phyloP scores from a whole-genome alignment of 1,140 invertebrate species.

The Brachionus sp. region DNA sequence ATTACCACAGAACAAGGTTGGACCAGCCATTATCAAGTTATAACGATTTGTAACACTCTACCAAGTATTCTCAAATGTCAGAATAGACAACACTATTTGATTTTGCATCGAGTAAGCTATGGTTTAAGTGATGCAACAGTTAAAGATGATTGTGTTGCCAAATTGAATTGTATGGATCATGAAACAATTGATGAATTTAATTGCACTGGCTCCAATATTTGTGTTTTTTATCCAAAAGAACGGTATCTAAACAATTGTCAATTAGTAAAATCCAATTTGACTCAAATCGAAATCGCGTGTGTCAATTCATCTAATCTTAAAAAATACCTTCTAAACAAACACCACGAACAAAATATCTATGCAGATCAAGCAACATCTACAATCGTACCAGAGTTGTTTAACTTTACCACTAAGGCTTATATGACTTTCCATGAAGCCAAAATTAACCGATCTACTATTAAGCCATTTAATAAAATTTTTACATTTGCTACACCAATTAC shows the following conservation, averaged over 20 bases:
- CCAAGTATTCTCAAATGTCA: conserved; percentile 40
- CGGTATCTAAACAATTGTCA: not conserved
- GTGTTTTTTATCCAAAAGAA: conserved; percentile 35
- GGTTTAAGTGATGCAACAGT: not conserved
- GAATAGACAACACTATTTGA: conserved; percentile 27
- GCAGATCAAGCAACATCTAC: not conserved
- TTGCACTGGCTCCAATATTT: conserved; percentile 38
- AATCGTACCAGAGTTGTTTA: not conserved
- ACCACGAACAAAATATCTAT: not conserved
- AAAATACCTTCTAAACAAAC: not conserved
- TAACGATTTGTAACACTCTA: conserved; percentile 28
- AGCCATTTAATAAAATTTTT: conserved; percentile 13
- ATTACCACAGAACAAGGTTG: not conserved
- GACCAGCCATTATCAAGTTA: conserved; percentile 40
- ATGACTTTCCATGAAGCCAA: not conserved
- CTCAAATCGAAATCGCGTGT: conserved; percentile 35
- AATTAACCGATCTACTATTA: not conserved
- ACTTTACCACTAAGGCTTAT: not conserved
- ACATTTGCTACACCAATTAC: conserved; percentile 17
- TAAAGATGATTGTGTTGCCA: not conserved
- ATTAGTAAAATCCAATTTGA: not conserved
- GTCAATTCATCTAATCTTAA: conserved; percentile 24
- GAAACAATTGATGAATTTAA: conserved; percentile 27
- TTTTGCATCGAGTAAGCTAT: conserved; percentile 8
- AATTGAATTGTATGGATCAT: not conserved